Evolutionary conservation across 2,888 invertebrate species (phyloP).

Genomic region (Aphrophora alni): DNA sequence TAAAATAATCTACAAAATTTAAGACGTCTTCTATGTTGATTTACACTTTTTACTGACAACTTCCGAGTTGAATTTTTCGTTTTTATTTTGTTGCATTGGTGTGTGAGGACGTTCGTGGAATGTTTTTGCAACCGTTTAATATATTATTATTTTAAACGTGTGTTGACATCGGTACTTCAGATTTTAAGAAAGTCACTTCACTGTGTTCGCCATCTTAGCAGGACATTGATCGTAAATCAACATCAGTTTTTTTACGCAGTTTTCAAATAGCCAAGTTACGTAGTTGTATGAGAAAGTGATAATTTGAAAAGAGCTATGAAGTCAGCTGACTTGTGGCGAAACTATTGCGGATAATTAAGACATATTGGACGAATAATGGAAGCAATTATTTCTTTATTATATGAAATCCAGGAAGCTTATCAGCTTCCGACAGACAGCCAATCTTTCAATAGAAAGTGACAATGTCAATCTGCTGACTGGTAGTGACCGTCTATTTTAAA

Average conservation of each 20-base stretch:
- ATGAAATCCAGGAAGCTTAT: background rate
- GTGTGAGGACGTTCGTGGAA: too few species aligned
- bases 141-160: too few species aligned
- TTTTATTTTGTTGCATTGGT: too few species aligned
- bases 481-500: background rate
- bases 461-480: background rate
- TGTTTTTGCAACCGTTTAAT: too few species aligned
- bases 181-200: background rate
- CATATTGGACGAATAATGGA: background rate
- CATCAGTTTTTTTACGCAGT: background rate
- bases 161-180: background rate
- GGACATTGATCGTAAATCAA: background rate
- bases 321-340: background rate
- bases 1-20: too few species aligned
- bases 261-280: background rate
- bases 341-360: background rate
- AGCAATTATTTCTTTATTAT: background rate
- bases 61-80: too few species aligned
- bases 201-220: background rate
- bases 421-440: background rate
- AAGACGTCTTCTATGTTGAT: too few species aligned
- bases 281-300: background rate
- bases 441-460: background rate
- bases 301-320: background rate
- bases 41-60: too few species aligned